phyloP scores from a whole-genome alignment of 1,140 invertebrate species.

The Watersipora subatra region DNA sequence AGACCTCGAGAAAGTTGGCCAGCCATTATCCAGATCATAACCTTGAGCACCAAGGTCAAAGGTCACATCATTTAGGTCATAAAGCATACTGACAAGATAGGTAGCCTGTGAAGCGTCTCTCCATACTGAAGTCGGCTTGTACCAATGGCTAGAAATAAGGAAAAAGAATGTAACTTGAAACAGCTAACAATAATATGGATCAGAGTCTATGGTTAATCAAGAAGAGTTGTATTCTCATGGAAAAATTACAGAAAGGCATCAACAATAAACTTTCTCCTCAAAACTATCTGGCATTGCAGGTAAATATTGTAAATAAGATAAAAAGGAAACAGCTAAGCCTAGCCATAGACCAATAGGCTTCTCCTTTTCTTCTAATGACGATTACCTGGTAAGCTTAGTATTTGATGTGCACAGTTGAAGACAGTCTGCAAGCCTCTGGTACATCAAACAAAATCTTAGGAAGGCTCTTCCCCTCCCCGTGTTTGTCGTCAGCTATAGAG shows the following conservation, averaged over 20 bases:
- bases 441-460: slow-evolving; percentile 40
- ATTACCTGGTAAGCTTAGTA: slow-evolving; percentile 32
- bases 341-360: too few relatives aligned
- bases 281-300: too few relatives aligned
- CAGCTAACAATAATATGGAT: neutral
- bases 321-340: too few relatives aligned
- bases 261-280: too few relatives aligned
- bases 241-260: too few relatives aligned
- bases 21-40: slow-evolving; percentile 41
- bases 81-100: slow-evolving; percentile 30
- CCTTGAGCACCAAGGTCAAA: slow-evolving; percentile 41
- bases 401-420: slow-evolving; percentile 38
- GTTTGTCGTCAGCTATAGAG: slow-evolving; percentile 37
- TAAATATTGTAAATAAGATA: too few relatives aligned
- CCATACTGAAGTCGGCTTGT: slow-evolving; percentile 27
- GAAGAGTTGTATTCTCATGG: too few relatives aligned
- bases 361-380: too few relatives aligned
- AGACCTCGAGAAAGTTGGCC: slow-evolving; percentile 43
- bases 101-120: slow-evolving; percentile 20
- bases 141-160: slow-evolving; percentile 28
- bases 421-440: slow-evolving; percentile 40
- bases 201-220: slow-evolving; percentile 6
- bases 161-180: slow-evolving; percentile 1
- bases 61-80: slow-evolving; percentile 42
- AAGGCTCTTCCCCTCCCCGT: slow-evolving; percentile 39